Evolutionary conservation across 2,797 vertebrate species (phyloP), one percentile per base, ranked within the genome.

Genomic region (Falco biarmicus): DNA sequence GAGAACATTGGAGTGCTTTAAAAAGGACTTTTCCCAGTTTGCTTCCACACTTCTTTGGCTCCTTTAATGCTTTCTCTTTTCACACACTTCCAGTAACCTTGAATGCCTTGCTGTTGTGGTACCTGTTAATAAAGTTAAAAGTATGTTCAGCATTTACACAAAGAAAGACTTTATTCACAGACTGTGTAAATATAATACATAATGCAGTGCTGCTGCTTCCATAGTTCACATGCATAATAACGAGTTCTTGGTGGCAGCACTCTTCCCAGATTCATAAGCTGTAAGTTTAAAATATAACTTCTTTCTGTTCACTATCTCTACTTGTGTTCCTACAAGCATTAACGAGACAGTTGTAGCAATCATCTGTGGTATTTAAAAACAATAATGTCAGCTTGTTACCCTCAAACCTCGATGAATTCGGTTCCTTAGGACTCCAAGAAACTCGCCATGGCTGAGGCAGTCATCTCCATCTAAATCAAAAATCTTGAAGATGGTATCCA

Each of bases 11-110:
- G 24, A 48, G 15, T 80, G 60, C 81, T 94, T 98, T 98, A 99
- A 91, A 99, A 98, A 75, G 98, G 99, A 93, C 98, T 98, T 66
- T 98, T 98, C 83, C 98, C 97, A 26, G 93, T 90, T 92, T 98
- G 96, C 84, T 98, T 98, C 97, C 99, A 98, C 51, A 98, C 98
- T 98, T 99, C 99, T 96, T 99, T 98, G 32, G 99, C 99, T 70
- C 98, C 99, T 96, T 99, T 99, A 96, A 99, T 97, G 64, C 98
- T 99, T 97, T 99, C 99, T 87, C 97, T 98, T 96, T 99, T 99
- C 97, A 99, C 99, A 96, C 99, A 99, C 91, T 98, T 99, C 99
- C 99, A 99, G 98, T 98, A 99, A 82, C 98, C 99, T 34, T 99
- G 98, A 69, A 99, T 32, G 65, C 98, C 99, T 70, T 84, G 97